Conservation (phyloP, 2,113 vertebrate genomes). For the Tonatia bakeri region DNA sequence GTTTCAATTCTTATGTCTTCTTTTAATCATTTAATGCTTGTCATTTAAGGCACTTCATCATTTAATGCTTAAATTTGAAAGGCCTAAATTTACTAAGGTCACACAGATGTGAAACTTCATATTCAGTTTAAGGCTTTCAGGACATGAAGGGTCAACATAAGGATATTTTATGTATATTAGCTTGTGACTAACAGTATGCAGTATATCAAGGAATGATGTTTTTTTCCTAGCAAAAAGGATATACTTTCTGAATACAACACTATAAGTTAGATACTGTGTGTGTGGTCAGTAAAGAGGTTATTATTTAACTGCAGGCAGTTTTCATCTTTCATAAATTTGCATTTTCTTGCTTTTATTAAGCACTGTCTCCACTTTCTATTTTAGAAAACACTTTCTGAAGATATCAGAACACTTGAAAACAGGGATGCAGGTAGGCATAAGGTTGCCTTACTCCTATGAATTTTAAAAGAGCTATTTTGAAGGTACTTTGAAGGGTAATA, state of each 20-base stretch:
- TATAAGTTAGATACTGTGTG: background rate
- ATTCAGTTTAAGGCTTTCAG: background rate
- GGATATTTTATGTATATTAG: background rate
- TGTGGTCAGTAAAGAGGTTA: background rate
- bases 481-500: background rate
- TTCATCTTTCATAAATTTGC: background rate
- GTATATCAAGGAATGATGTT: background rate
- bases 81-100: background rate
- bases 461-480: background rate
- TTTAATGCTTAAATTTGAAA: background rate
- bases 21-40: background rate
- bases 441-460: background rate
- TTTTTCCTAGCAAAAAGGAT: background rate
- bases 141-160: background rate
- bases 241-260: background rate
- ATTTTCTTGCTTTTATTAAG: constrained; percentile 4
- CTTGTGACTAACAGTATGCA: background rate
- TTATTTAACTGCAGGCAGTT: background rate
- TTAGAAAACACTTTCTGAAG: background rate
- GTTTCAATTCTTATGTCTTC: background rate
- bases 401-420: background rate
- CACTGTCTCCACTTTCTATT: background rate
- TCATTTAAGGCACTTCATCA: background rate
- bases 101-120: background rate
- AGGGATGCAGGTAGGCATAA: background rate